phyloP scores from a whole-genome alignment of 2,797 vertebrate genomes.

The Momotus momota region DNA sequence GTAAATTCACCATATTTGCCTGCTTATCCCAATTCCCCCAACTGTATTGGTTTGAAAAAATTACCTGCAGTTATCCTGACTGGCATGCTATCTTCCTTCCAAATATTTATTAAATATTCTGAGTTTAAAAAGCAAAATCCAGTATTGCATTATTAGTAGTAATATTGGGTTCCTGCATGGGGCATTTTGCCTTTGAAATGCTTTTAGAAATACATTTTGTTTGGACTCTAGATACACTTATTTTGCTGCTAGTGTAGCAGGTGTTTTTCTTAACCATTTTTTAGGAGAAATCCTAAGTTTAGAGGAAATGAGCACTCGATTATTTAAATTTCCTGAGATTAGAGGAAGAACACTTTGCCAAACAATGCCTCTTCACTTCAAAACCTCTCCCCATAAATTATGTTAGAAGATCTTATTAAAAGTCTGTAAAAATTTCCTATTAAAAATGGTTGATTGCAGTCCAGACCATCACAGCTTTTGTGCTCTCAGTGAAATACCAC shows the following conservation, averaged over 20 bases:
- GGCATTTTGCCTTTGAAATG: conserved; percentile 10
- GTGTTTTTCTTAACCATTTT: conserved; percentile 81
- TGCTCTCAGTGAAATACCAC: conserved; percentile 88
- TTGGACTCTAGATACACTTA: not conserved
- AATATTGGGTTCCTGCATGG: not conserved
- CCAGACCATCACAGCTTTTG: conserved; percentile 86
- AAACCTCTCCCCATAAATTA: conserved; percentile 93
- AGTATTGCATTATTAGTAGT: not conserved
- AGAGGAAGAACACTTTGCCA: conserved; percentile 91
- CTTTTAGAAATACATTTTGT: not conserved
- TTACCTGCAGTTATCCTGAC: not conserved
- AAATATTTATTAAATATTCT: not conserved
- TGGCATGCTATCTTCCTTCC: not conserved
- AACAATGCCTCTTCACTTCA: conserved; percentile 94
- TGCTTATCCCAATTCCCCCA: not conserved
- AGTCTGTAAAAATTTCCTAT: conserved; percentile 87
- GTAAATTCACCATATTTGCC: not conserved
- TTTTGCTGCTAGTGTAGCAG: conserved; percentile 71
- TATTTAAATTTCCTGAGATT: conserved; percentile 90
- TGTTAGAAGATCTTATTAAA: conserved; percentile 89
- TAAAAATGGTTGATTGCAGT: conserved; percentile 89
- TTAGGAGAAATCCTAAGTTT: conserved; percentile 76
- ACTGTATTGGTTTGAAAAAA: not conserved
- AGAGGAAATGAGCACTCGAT: conserved; percentile 83
- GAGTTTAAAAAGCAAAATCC: not conserved